A percentile compares a stretch with the other conserved stretches of the same genome.
Evolutionary conservation across 2,888 invertebrate species (phyloP).

Genomic region (Ceriagrion tenellum): DNA sequence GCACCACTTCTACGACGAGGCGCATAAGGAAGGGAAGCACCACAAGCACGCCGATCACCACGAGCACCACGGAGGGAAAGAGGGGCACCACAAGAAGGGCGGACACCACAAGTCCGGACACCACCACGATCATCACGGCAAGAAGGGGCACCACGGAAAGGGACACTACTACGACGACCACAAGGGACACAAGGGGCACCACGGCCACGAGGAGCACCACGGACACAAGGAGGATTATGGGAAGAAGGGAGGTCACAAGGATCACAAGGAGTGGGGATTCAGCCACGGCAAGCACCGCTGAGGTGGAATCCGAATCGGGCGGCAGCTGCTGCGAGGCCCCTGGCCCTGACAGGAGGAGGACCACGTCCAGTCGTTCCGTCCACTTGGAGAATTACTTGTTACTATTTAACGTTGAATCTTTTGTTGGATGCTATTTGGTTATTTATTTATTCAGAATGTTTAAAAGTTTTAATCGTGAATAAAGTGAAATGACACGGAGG

Average conservation of each 20-base stretch:
- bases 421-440: conserved; percentile 48
- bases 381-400: conserved; percentile 49
- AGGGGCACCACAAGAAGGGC: conserved; percentile 82
- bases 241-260: conserved; percentile 79
- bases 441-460: conserved; percentile 64
- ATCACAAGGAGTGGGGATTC: conserved; percentile 79
- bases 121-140: conserved; percentile 78
- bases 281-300: conserved; percentile 72
- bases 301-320: neutral
- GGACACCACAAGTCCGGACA: conserved; percentile 80
- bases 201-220: conserved; percentile 76
- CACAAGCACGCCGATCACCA: conserved; percentile 83
- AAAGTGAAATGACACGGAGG: neutral
- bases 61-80: conserved; percentile 80
- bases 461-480: conserved; percentile 13
- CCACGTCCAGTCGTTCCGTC: neutral
- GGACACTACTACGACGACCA: conserved; percentile 67
- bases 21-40: conserved; percentile 89
- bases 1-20: conserved; percentile 92
- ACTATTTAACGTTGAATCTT: conserved; percentile 29
- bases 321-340: neutral
- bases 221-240: conserved; percentile 80
- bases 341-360: too few relatives aligned
- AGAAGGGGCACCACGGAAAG: conserved; percentile 86
- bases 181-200: conserved; percentile 67